A percentile compares a stretch with the other conserved stretches of the same genome.
phyloP scores from a whole-genome alignment of 2,888 invertebrate genomes.

The Synanthedon vespiformis region DNA sequence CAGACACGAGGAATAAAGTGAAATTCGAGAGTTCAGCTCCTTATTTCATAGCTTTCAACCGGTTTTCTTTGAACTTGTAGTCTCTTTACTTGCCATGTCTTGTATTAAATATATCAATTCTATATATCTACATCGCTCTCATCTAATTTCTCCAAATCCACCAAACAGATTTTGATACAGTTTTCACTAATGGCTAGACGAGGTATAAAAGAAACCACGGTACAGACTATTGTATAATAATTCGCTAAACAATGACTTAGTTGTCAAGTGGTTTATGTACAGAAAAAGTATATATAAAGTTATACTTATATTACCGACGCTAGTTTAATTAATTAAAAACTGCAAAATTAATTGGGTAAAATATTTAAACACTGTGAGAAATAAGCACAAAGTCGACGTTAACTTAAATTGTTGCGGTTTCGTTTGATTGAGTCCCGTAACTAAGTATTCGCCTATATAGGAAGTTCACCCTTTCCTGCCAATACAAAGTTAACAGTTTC shows the following conservation, averaged over 20 bases:
- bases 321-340: too few relatives aligned
- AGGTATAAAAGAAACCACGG: too few relatives aligned
- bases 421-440: slow-evolving; percentile 16
- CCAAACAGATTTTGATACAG: too few relatives aligned
- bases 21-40: slow-evolving; percentile 14
- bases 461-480: slow-evolving; percentile 5
- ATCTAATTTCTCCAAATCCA: too few relatives aligned
- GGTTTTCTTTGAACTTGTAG: not conserved
- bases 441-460: slow-evolving; percentile 11
- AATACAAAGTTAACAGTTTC: not conserved
- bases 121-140: not conserved
- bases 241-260: too few relatives aligned
- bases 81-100: not conserved
- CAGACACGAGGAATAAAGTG: slow-evolving; percentile 21
- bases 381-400: slow-evolving; percentile 9
- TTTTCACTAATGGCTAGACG: too few relatives aligned
- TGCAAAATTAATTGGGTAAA: not conserved
- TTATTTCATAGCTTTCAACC: slow-evolving; percentile 8
- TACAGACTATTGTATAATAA: too few relatives aligned
- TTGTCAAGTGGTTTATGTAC: too few relatives aligned
- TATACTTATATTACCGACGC: too few relatives aligned
- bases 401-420: slow-evolving; percentile 14
- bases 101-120: not conserved
- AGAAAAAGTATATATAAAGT: too few relatives aligned
- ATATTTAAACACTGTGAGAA: slow-evolving; percentile 3